Percentiles rank a stretch among this genome's conserved stretches.
phyloP scores from a whole-genome alignment of 2,888 invertebrate species.

The Tenthredo notha region DNA sequence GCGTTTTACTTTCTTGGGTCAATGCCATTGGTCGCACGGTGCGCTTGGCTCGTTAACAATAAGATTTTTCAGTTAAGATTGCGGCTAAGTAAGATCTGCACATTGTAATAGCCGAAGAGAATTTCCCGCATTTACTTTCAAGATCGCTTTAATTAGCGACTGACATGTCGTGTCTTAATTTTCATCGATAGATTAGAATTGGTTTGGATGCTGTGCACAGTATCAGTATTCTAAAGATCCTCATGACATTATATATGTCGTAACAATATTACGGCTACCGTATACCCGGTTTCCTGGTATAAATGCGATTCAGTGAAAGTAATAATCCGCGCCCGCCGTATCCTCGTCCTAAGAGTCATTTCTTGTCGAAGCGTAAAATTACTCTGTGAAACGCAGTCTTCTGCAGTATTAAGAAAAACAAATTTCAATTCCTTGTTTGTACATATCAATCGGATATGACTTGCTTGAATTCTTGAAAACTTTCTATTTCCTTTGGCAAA shows the following conservation, averaged over 20 bases:
- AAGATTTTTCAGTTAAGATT: constrained; percentile 11
- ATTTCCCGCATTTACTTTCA: constrained; percentile 17
- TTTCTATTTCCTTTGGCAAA: constrained; percentile 21
- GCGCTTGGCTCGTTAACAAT: constrained; percentile 1
- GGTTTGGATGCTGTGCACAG: neutral
- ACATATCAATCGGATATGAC: neutral
- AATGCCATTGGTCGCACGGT: constrained; percentile 64
- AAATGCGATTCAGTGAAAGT: constrained; percentile 37
- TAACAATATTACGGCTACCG: constrained; percentile 20
- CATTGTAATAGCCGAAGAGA: neutral
- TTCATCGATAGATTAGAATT: neutral
- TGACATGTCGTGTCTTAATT: neutral
- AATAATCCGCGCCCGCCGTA: constrained; percentile 17
- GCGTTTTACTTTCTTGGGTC: constrained; percentile 68
- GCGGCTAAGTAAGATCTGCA: neutral
- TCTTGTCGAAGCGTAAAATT: constrained; percentile 27
- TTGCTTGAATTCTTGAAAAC: constrained; percentile 6
- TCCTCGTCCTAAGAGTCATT: neutral
- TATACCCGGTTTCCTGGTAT: constrained; percentile 37
- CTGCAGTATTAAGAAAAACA: constrained; percentile 15
- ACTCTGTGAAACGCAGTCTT: neutral
- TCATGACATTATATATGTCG: constrained; percentile 37
- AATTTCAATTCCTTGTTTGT: neutral
- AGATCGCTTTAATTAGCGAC: constrained; percentile 19
- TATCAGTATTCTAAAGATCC: constrained; percentile 10